Conservation (phyloP, 2,888 invertebrate species). For the Latrodectus elegans region DNA sequence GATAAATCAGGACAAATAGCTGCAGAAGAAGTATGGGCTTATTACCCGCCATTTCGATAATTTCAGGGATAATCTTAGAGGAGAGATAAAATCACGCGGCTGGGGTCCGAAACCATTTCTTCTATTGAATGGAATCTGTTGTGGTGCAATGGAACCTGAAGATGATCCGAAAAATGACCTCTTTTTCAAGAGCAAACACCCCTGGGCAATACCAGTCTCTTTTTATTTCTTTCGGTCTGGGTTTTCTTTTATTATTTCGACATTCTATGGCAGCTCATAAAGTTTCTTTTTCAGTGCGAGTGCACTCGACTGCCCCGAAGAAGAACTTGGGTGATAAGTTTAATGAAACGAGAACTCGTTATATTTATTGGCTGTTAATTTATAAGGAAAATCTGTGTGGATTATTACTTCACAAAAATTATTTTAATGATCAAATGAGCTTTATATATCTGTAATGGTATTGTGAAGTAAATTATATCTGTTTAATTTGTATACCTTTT, state of each 20-base stretch:
- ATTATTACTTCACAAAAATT: too few relatives aligned
- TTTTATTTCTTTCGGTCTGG: conserved; percentile 19
- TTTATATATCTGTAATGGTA: too few relatives aligned
- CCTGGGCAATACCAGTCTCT: conserved; percentile 51
- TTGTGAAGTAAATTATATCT: too few relatives aligned
- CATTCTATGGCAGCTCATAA: not conserved
- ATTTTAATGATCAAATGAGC: too few relatives aligned
- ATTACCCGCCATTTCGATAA: not conserved
- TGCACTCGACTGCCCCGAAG: not conserved
- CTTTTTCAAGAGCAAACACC: conserved; percentile 41
- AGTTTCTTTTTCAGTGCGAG: not conserved
- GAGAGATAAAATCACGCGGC: too few relatives aligned
- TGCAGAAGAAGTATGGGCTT: not conserved
- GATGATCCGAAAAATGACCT: conserved; percentile 29
- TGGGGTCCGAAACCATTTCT: conserved; percentile 1
- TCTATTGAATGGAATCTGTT: conserved; percentile 9
- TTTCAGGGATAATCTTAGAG: not conserved
- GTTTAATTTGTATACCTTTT: too few relatives aligned
- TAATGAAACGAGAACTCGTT: too few relatives aligned
- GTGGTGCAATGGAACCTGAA: conserved; percentile 9
- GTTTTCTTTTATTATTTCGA: not conserved
- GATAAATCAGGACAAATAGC: not conserved
- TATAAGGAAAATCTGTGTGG: too few relatives aligned
- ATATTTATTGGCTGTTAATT: too few relatives aligned
- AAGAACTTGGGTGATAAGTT: too few relatives aligned